phyloP scores from a whole-genome alignment of 2,888 invertebrate species.

The Leptinotarsa peninsularis region DNA sequence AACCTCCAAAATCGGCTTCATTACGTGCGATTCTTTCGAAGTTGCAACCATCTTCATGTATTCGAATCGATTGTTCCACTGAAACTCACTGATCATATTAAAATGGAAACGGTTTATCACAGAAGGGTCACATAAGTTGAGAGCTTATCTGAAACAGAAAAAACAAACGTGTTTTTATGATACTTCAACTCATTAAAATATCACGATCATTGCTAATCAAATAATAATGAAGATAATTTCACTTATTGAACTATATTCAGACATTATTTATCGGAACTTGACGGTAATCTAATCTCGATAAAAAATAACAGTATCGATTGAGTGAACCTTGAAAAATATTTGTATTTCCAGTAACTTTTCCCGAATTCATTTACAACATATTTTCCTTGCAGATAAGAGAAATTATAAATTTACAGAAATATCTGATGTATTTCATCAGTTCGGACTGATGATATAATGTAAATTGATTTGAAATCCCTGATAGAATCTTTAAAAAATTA shows the following conservation, averaged over 20 bases:
- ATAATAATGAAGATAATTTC: neutral
- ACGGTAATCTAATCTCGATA: no score
- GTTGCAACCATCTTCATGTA: slow-evolving; percentile 32
- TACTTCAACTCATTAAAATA: neutral
- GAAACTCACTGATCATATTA: slow-evolving; percentile 16
- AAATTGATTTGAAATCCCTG: no score
- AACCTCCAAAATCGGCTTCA: slow-evolving; percentile 71
- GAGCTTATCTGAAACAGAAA: slow-evolving; percentile 34
- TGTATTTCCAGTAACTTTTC: neutral
- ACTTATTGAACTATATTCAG: neutral
- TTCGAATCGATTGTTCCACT: slow-evolving; percentile 15
- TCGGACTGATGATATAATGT: no score
- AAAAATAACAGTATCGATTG: no score
- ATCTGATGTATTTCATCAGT: neutral
- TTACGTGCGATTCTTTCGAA: slow-evolving; percentile 64
- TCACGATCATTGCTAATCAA: neutral
- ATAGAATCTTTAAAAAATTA: no score
- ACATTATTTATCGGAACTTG: no score
- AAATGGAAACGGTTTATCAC: slow-evolving; percentile 28
- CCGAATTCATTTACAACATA: neutral
- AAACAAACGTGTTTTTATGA: slow-evolving; percentile 3
- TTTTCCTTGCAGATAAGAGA: no score
- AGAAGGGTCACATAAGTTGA: slow-evolving; percentile 30
- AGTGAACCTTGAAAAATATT: neutral
- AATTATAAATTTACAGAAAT: neutral